These are phyloP conservation scores for Antechinus stuartii DNA, from an alignment of 2,113 vertebrate genomes.

Conservation along the genomic window DNA sequence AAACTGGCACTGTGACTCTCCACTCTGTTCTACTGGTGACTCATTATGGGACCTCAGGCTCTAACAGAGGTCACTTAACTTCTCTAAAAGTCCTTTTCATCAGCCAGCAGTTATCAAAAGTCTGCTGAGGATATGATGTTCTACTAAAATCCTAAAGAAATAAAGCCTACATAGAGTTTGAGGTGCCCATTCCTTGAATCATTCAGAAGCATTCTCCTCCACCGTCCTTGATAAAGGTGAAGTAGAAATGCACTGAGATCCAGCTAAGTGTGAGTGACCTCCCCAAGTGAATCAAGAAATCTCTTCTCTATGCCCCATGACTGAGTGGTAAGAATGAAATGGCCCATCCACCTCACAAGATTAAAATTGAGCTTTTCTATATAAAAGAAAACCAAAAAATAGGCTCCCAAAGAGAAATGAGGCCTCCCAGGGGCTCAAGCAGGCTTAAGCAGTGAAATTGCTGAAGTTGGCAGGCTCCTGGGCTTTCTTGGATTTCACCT, in stretches of 20 bases:
- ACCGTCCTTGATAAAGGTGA: not conserved
- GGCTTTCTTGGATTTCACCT: not conserved
- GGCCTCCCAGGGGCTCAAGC: not conserved
- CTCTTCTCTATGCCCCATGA: not conserved
- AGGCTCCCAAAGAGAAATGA: not conserved
- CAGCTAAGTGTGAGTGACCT: not conserved
- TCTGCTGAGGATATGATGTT: not conserved
- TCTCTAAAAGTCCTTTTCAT: not conserved
- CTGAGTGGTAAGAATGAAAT: not conserved
- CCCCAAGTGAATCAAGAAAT: not conserved
- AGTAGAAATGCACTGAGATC: not conserved
- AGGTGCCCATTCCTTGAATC: not conserved
- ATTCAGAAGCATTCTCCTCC: not conserved
- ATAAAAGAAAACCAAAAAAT: not conserved
- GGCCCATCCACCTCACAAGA: not conserved
- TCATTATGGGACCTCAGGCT: not conserved
- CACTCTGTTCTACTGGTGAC: not conserved
- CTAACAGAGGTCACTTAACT: not conserved
- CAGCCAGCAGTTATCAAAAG: not conserved
- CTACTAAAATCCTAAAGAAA: not conserved
- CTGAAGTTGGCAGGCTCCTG: not conserved
- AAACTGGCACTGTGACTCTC: not conserved
- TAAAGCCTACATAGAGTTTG: not conserved
- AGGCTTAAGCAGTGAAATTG: not conserved
- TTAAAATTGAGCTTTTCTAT: not conserved